Conservation (phyloP, 2,888 invertebrate genomes). For the Drosophila putrida region DNA sequence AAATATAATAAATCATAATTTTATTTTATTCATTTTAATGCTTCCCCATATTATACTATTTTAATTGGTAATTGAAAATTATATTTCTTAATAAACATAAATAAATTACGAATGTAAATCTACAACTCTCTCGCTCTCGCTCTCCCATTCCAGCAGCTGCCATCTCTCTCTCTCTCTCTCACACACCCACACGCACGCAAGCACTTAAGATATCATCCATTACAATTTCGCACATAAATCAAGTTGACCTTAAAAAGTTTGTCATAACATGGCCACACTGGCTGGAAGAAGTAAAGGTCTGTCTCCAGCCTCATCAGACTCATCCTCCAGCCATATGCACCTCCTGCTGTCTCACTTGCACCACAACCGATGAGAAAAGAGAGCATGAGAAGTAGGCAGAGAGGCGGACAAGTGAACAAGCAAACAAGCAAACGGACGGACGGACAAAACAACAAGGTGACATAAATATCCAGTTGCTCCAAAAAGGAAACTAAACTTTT, state of each 20-base stretch:
- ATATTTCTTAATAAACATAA: no score
- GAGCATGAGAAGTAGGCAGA: background rate
- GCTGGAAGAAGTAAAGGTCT: constrained; percentile 12
- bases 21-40: no score
- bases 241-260: constrained; percentile 74
- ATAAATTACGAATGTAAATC: background rate
- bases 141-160: no score
- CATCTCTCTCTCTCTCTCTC: background rate
- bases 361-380: constrained; percentile 15
- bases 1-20: no score
- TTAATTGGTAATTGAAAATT: no score
- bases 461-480: constrained; percentile 75
- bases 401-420: constrained; percentile 3
- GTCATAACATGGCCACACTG: constrained; percentile 63
- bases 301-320: background rate
- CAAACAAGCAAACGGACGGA: no score
- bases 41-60: no score
- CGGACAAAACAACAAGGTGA: constrained; percentile 65
- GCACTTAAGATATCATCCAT: constrained; percentile 33
- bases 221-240: constrained; percentile 71
- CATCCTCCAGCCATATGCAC: background rate
- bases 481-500: constrained; percentile 69
- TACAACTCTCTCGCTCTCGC: background rate
- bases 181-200: constrained; percentile 3
- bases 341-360: background rate